These are phyloP conservation scores for Panthera tigris DNA, from an alignment of 2,113 vertebrate genomes.

Conservation along the genomic window DNA sequence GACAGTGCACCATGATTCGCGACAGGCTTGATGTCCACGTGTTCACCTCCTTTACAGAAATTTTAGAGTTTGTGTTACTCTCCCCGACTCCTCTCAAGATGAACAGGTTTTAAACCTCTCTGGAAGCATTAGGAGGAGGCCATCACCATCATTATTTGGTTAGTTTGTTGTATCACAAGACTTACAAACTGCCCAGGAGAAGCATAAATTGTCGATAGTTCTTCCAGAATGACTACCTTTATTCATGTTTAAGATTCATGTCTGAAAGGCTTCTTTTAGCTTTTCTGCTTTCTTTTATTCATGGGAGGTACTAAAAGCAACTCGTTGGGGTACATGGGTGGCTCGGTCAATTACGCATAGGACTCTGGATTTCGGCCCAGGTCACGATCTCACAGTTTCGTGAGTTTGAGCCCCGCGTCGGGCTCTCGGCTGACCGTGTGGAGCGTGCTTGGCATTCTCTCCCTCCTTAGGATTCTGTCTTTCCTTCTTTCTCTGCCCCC, in stretches of 20 bases:
- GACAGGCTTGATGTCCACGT: background rate
- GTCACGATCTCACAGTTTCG: too few species aligned
- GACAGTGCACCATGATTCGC: background rate
- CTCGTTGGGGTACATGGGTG: background rate
- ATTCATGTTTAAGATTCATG: background rate
- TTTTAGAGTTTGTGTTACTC: background rate
- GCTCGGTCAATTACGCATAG: too few species aligned
- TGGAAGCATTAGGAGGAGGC: background rate
- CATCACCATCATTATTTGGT: background rate
- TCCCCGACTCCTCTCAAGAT: background rate
- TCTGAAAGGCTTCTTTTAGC: background rate
- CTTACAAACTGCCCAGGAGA: background rate
- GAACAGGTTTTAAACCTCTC: background rate
- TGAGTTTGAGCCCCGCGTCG: too few species aligned
- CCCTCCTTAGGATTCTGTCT: too few species aligned
- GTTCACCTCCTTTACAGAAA: background rate
- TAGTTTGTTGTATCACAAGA: background rate
- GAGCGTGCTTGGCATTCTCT: too few species aligned
- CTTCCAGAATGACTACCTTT: background rate
- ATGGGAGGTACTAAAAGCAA: background rate
- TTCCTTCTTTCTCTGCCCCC: too few species aligned
- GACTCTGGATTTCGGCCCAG: too few species aligned
- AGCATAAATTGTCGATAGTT: constrained; percentile 2
- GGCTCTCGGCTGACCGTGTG: too few species aligned
- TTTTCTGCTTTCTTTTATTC: background rate